phyloP scores from a whole-genome alignment of 2,113 vertebrate species.

The Sinocyclocheilus anshuiensis region DNA sequence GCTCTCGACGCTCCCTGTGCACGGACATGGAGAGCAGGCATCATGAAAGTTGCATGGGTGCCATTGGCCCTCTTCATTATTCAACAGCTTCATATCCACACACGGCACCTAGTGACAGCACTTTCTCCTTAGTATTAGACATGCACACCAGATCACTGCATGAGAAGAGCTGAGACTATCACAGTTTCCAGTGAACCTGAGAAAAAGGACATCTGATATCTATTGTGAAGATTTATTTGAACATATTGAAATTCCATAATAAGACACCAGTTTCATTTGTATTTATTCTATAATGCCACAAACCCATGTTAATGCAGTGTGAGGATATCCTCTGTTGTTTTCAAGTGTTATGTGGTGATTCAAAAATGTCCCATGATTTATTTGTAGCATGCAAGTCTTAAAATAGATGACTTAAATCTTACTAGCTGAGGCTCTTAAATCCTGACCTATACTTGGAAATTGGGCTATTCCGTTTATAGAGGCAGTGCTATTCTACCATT shows the following conservation, averaged over 20 bases:
- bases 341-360: neutral
- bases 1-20: constrained; percentile 37
- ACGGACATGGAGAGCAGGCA: constrained; percentile 48
- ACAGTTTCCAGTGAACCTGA: constrained; percentile 20
- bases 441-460: constrained; percentile 22
- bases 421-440: neutral
- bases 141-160: constrained; percentile 48
- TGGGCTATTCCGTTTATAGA: neutral
- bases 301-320: neutral
- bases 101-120: constrained; percentile 47
- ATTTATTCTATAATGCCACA: neutral
- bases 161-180: constrained; percentile 19
- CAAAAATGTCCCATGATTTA: neutral
- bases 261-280: neutral
- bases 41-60: constrained; percentile 56
- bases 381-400: neutral
- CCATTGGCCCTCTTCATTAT: constrained; percentile 53
- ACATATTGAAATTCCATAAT: neutral
- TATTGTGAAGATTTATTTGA: constrained; percentile 4
- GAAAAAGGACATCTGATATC: neutral
- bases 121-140: constrained; percentile 52
- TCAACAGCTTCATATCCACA: constrained; percentile 51
- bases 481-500: neutral
- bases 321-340: neutral
- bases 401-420: constrained; percentile 25